A percentile compares a stretch with the other conserved stretches of the same genome.
Evolutionary conservation across 2,797 vertebrate species (phyloP).

Genomic region (Pitangus sulphuratus): DNA sequence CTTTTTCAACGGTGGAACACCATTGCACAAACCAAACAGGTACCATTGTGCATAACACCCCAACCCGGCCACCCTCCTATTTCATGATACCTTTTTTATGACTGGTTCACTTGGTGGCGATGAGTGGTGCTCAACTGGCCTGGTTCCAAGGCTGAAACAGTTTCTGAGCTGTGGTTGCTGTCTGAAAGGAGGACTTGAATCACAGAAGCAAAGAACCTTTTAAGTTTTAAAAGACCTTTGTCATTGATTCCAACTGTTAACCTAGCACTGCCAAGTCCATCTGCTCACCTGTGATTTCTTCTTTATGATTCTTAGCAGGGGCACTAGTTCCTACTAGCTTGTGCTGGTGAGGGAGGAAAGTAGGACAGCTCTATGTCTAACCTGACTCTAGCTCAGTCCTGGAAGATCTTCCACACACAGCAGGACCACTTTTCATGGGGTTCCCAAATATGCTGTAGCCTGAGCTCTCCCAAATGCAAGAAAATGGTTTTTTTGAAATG

Average conservation of each 20-base stretch:
- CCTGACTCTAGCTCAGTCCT: not conserved
- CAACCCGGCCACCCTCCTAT: fast-evolving
- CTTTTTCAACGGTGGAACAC: not conserved
- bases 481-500: not conserved
- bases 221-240: not conserved
- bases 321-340: not conserved
- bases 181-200: not conserved
- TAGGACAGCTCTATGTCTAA: not conserved
- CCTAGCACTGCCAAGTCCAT: not conserved
- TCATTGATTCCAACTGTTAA: not conserved
- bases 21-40: fast-evolving
- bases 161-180: not conserved
- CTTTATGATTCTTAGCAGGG: not conserved
- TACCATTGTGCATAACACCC: fast-evolving
- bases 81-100: fast-evolving
- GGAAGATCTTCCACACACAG: not conserved
- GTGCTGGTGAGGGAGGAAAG: not conserved
- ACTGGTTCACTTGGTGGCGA: fast-evolving
- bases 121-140: not conserved
- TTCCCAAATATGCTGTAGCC: not conserved
- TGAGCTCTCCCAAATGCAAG: not conserved
- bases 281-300: not conserved
- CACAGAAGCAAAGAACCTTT: not conserved
- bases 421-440: not conserved
- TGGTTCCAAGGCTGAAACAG: not conserved